Evolutionary conservation across 1,140 invertebrate genomes (phyloP).

Genomic region (Aphis craccivora): DNA sequence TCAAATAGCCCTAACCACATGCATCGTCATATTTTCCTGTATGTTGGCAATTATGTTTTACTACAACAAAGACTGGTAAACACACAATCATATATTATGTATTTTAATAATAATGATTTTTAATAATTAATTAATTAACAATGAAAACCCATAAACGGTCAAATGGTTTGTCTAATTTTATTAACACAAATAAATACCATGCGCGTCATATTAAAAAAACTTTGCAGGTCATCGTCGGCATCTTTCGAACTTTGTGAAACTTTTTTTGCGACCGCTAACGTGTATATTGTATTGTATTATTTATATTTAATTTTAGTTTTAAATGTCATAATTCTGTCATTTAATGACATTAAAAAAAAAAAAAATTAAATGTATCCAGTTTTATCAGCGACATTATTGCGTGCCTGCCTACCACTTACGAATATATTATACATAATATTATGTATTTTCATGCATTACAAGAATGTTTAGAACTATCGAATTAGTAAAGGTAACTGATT

Average conservation of each 20-base stretch:
- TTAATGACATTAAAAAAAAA: neutral
- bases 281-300: neutral
- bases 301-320: neutral
- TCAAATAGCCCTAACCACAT: slow-evolving; percentile 9
- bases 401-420: neutral
- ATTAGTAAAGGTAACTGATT: too few relatives aligned
- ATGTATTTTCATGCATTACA: neutral
- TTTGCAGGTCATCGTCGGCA: neutral
- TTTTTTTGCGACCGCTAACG: neutral
- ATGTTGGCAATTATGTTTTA: slow-evolving; percentile 14
- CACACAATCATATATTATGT: neutral
- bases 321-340: neutral
- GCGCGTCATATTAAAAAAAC: neutral
- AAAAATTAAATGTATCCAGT: neutral
- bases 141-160: neutral
- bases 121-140: neutral
- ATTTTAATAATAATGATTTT: neutral
- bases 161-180: neutral
- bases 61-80: slow-evolving; percentile 31
- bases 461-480: too few relatives aligned
- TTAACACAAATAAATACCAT: neutral
- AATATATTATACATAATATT: neutral
- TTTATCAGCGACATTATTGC: neutral
- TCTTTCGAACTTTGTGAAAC: neutral
- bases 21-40: neutral